phyloP scores from a whole-genome alignment of 2,888 invertebrate genomes.

The Keiferia lycopersicella region DNA sequence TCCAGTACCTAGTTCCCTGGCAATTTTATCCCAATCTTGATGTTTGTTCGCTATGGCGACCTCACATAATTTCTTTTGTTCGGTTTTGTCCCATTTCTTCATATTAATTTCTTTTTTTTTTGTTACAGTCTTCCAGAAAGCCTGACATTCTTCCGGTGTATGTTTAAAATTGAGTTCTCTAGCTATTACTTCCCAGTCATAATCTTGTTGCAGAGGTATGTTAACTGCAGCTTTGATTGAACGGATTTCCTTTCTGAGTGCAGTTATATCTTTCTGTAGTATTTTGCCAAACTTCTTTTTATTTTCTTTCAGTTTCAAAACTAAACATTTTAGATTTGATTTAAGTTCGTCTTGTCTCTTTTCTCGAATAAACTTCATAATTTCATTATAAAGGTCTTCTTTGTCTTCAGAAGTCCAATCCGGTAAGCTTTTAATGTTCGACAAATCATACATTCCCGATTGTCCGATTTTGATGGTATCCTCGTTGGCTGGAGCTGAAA shows the following conservation, averaged over 20 bases:
- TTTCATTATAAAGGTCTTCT: conserved; percentile 68
- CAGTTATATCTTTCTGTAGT: not conserved
- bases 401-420: conserved; percentile 83
- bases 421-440: conserved; percentile 63
- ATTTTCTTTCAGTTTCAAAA: conserved; percentile 23
- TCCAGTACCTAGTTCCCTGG: conserved; percentile 75
- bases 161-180: conserved; percentile 78
- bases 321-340: conserved; percentile 1
- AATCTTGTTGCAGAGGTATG: conserved; percentile 62
- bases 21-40: conserved; percentile 86
- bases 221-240: conserved; percentile 33
- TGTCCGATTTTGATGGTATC: conserved; percentile 75
- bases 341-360: conserved; percentile 26
- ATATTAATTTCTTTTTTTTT: conserved; percentile 69
- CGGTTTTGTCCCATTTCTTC: conserved; percentile 54
- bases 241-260: conserved; percentile 42
- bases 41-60: conserved; percentile 57
- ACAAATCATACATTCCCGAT: conserved; percentile 68
- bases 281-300: conserved; percentile 17
- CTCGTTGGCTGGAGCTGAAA: conserved; percentile 79
- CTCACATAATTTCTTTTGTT: conserved; percentile 52
- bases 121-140: conserved; percentile 82
- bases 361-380: conserved; percentile 60
- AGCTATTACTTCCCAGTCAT: conserved; percentile 83
- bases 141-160: conserved; percentile 82